Evolutionary conservation across 2,797 vertebrate genomes (phyloP).

Genomic region (Eremophila alpestris): DNA sequence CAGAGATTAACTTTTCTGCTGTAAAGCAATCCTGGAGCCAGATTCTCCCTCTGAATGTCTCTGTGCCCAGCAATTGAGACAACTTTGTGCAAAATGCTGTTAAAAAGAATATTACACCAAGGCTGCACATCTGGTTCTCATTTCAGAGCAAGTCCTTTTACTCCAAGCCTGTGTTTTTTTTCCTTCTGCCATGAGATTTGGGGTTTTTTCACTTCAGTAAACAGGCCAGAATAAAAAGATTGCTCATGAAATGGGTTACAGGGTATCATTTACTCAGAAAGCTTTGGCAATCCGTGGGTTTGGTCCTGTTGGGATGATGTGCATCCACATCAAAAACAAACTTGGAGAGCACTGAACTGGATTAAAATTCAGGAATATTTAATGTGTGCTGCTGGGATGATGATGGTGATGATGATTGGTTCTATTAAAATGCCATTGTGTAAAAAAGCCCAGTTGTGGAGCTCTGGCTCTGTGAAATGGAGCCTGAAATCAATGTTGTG

Average conservation of each 20-base stretch:
- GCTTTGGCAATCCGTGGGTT: background rate
- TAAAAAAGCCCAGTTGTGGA: background rate
- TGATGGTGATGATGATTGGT: background rate
- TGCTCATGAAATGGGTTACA: background rate
- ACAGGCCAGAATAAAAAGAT: background rate
- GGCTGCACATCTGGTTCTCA: slow-evolving; percentile 45
- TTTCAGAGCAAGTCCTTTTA: slow-evolving; percentile 24
- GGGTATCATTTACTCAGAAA: background rate
- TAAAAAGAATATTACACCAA: background rate
- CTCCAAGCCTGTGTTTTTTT: background rate
- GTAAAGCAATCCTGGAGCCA: background rate
- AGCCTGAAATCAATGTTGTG: background rate
- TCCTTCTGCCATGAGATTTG: background rate
- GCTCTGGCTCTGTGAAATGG: background rate
- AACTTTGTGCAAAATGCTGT: background rate
- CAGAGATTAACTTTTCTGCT: background rate
- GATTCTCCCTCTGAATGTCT: background rate
- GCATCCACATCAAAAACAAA: background rate
- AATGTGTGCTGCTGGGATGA: no score
- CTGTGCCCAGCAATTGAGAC: background rate
- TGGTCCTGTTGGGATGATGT: background rate
- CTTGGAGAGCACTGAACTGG: no score
- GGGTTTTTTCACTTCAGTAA: background rate
- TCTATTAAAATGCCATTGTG: background rate
- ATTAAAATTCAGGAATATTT: no score